These are phyloP conservation scores for Bathynomus jamesi DNA, from an alignment of 1,140 invertebrate species.

Conservation along the genomic window DNA sequence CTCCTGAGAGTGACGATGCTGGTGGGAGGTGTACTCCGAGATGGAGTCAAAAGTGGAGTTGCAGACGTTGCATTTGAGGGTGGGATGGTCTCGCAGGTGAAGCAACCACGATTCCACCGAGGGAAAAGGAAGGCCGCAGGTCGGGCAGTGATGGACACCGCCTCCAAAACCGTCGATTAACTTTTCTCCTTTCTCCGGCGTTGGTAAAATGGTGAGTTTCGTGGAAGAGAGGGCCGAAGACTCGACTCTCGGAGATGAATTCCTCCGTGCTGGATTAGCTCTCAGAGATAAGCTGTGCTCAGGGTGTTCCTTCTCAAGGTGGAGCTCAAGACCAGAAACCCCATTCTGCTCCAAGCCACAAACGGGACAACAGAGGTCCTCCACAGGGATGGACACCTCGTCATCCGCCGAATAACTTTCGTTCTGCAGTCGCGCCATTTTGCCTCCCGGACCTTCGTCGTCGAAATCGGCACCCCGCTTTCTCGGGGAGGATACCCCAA, in stretches of 20 bases:
- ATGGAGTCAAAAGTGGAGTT: background rate
- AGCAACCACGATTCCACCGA: background rate
- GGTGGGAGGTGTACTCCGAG: background rate
- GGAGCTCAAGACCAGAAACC: constrained; percentile 51
- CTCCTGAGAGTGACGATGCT: too few species aligned
- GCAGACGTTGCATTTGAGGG: background rate
- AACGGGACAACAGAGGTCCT: constrained; percentile 46
- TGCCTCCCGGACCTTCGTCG: constrained; percentile 11
- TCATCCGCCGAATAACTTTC: background rate
- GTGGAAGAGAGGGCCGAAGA: constrained; percentile 57
- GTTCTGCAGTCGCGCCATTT: background rate
- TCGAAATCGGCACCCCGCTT: constrained; percentile 33
- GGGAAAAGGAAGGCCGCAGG: background rate
- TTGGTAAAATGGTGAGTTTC: constrained; percentile 47
- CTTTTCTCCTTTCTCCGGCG: background rate
- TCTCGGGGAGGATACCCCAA: constrained; percentile 35
- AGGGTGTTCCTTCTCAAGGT: constrained; percentile 23
- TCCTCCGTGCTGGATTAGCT: constrained; percentile 50
- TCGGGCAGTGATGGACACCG: background rate
- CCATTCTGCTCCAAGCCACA: constrained; percentile 57
- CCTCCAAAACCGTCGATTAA: background rate
- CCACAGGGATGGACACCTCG: background rate
- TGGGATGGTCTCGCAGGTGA: background rate
- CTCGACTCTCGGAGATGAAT: constrained; percentile 61
- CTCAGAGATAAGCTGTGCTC: constrained; percentile 17